phyloP scores from a whole-genome alignment of 2,113 vertebrate genomes.

The Heterocephalus glaber region DNA sequence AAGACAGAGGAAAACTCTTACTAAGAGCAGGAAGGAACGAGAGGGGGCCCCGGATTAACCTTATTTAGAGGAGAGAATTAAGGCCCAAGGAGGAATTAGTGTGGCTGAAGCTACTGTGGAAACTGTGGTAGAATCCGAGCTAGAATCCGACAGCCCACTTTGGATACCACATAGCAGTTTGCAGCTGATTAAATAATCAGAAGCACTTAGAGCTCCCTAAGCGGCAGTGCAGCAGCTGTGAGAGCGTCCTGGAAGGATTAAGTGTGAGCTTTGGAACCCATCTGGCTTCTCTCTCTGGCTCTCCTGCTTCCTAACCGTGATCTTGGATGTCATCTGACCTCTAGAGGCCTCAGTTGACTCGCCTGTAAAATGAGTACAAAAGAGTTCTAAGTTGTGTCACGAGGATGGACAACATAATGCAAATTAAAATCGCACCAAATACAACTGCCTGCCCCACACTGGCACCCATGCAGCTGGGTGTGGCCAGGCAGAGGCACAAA shows the following conservation, averaged over 20 bases:
- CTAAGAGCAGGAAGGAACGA: background rate
- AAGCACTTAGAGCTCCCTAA: background rate
- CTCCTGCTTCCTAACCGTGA: background rate
- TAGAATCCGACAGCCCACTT: accelerated
- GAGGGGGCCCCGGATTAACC: no score
- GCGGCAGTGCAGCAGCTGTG: accelerated
- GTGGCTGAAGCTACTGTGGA: accelerated
- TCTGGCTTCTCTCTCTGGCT: background rate
- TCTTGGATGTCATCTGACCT: background rate
- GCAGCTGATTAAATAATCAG: background rate
- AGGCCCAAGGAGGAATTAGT: background rate
- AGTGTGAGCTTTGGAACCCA: background rate
- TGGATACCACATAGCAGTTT: background rate
- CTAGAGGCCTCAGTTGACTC: background rate
- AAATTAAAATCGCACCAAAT: background rate
- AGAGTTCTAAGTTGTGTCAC: background rate
- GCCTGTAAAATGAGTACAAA: background rate
- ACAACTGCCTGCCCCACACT: accelerated
- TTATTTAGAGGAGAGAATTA: background rate
- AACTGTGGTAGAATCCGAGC: background rate
- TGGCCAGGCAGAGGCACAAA: background rate
- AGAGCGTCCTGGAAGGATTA: background rate
- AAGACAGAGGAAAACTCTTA: background rate
- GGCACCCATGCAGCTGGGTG: background rate
- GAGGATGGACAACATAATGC: background rate